phyloP scores from a whole-genome alignment of 2,113 vertebrate species.

The Verasper variegatus region DNA sequence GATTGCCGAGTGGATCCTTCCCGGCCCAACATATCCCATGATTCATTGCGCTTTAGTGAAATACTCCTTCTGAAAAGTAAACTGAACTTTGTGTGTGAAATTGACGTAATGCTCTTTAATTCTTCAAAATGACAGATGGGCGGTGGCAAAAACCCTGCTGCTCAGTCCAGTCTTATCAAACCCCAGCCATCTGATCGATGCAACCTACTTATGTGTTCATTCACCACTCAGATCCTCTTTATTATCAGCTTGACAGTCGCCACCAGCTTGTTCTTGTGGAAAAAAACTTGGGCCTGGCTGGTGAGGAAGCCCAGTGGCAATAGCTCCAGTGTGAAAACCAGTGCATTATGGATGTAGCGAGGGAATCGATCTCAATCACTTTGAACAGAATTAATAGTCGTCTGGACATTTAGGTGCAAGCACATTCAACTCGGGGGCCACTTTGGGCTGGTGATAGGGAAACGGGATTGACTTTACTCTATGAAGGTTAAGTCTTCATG shows the following conservation, averaged over 20 bases:
- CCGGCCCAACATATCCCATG: too few relatives aligned
- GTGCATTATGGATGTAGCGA: conserved; percentile 4
- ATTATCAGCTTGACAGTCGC: conserved; percentile 25
- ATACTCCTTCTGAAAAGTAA: neutral
- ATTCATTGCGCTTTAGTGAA: too few relatives aligned
- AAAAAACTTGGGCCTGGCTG: neutral
- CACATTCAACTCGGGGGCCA: too few relatives aligned
- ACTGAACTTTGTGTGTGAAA: neutral
- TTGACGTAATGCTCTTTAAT: neutral
- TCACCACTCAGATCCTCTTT: conserved; percentile 21
- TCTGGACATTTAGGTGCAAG: too few relatives aligned
- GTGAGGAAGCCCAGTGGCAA: neutral
- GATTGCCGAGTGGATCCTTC: too few relatives aligned
- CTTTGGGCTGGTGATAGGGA: too few relatives aligned
- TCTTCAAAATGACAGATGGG: conserved; percentile 12
- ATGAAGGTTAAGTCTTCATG: neutral
- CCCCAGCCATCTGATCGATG: conserved; percentile 15
- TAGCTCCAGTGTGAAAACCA: conserved; percentile 15
- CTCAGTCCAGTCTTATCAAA: neutral
- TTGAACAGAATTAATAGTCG: neutral
- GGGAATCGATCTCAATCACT: conserved; percentile 39
- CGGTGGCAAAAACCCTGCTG: conserved; percentile 1
- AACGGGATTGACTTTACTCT: too few relatives aligned
- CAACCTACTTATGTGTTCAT: conserved; percentile 5
- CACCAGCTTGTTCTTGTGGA: conserved; percentile 10